Conservation (phyloP, 1,140 invertebrate species). For the Berghia stephanieae region DNA sequence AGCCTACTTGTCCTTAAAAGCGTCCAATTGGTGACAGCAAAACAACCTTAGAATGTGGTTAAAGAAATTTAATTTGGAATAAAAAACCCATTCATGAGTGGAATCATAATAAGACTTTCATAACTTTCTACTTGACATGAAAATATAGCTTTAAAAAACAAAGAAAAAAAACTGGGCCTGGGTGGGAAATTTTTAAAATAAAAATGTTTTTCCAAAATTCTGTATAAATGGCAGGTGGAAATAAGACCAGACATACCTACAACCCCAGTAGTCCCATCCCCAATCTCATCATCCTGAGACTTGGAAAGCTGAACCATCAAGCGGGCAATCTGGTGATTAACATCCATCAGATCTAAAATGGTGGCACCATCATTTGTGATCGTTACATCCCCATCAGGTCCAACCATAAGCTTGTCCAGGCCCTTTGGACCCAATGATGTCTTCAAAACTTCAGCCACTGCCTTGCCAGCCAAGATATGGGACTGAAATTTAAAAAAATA, state of each 20-base stretch:
- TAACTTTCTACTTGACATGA: neutral
- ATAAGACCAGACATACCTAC: conserved; percentile 74
- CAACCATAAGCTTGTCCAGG: conserved; percentile 79
- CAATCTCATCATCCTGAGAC: conserved; percentile 99
- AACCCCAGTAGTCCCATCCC: conserved; percentile 99
- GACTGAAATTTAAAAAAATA: conserved; percentile 77
- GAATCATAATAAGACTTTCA: no score
- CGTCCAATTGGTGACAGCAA: no score
- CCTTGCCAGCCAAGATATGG: conserved; percentile 93
- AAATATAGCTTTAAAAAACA: no score
- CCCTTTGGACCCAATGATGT: conserved; percentile 95
- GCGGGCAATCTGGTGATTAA: conserved; percentile 97
- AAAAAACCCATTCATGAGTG: no score
- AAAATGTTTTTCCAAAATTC: neutral
- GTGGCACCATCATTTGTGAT: conserved; percentile 99
- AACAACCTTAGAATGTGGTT: no score
- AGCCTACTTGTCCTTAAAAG: no score
- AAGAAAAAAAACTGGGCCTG: neutral
- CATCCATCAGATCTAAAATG: conserved; percentile 98
- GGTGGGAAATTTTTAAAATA: neutral
- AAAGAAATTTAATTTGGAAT: no score
- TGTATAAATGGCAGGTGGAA: conserved; percentile 1
- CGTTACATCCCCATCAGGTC: conserved; percentile 96
- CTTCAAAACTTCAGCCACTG: conserved; percentile 87
- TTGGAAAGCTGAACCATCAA: conserved; percentile 97